Percentiles rank a stretch among this genome's conserved stretches.
Evolutionary conservation across 2,113 vertebrate species (phyloP).

Genomic region (Eurypyga helias): DNA sequence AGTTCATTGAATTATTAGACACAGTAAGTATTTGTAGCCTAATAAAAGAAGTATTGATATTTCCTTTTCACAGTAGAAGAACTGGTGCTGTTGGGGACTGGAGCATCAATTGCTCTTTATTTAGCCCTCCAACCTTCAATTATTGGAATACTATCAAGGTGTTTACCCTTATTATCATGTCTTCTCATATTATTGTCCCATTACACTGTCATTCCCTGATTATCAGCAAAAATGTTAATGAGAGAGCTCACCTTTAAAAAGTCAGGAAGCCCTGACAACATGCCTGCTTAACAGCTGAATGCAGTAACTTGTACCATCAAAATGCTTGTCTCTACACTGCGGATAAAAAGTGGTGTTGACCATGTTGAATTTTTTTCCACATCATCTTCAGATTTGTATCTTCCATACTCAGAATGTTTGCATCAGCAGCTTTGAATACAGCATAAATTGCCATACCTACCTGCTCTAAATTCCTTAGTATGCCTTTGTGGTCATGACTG

Average conservation of each 20-base stretch:
- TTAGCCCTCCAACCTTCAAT: neutral
- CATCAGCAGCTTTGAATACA: neutral
- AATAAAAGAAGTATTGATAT: neutral
- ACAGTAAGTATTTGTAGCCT: conserved; percentile 86
- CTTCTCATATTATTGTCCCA: neutral
- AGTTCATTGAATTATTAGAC: conserved; percentile 96
- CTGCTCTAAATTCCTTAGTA: neutral
- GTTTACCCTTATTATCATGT: neutral
- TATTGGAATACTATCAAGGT: neutral
- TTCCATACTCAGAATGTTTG: neutral
- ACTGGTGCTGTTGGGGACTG: neutral
- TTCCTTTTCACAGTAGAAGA: neutral
- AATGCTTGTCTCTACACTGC: neutral
- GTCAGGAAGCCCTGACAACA: neutral
- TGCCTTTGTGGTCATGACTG: neutral
- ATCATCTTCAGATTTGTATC: neutral
- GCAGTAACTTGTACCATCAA: neutral
- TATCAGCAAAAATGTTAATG: neutral
- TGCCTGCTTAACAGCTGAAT: neutral
- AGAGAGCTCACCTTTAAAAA: neutral
- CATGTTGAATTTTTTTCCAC: neutral
- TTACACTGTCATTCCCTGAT: neutral
- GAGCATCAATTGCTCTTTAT: neutral
- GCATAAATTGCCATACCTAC: neutral
- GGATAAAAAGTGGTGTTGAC: neutral